Evolutionary conservation across 2,113 vertebrate genomes (phyloP), one percentile per base, ranked within the genome.

Genomic region (Centrocercus urophasianus): DNA sequence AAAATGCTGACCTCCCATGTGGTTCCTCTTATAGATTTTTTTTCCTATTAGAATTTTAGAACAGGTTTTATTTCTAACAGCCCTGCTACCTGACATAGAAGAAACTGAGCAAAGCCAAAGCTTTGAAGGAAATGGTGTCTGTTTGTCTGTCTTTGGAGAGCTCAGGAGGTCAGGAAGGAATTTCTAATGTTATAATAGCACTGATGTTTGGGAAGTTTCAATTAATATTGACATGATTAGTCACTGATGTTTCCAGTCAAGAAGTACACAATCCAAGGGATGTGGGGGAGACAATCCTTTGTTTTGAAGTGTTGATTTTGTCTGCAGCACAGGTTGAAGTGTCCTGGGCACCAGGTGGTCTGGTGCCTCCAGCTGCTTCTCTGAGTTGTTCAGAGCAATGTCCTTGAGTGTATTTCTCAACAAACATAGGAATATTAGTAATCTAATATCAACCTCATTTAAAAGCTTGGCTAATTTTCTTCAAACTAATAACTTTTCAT

Each of bases 131-230:
- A 87, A 50, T 30, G 16, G 4, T 65, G 43, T 30, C 25, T 19
- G 0, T 14, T 40, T 1, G 2, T 12, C 54, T 20, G 18, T 11
- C 13, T 5, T 16, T 80, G 28, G 52, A 54, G 52, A 28, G 52
- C 52, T 54, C 14, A 54, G 52, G 25, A 28, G 25, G 27, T 54
- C 27, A 54, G 52, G 52, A 54, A 54, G 52, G 54, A 18, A 3
- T 61, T 64, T 17, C 14, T 54, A 6, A 18, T 47, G 1, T 4
- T 43, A 3, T 57, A 30, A 45, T 24, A 45, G 2, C 5, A 15
- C 6, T 38, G 38, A 11, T 8, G 16, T 0, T 7, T 3, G 8
- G 48, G n/a, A 34, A 34, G 42, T 42, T 30, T 74, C 42, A 8
- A 15, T 24, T 2, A 30, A 6, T 22, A 20, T 7, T 70, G 75